These are phyloP conservation scores for Ganaspis sp. DNA, from an alignment of 1,140 invertebrate genomes.

Conservation along the genomic window DNA sequence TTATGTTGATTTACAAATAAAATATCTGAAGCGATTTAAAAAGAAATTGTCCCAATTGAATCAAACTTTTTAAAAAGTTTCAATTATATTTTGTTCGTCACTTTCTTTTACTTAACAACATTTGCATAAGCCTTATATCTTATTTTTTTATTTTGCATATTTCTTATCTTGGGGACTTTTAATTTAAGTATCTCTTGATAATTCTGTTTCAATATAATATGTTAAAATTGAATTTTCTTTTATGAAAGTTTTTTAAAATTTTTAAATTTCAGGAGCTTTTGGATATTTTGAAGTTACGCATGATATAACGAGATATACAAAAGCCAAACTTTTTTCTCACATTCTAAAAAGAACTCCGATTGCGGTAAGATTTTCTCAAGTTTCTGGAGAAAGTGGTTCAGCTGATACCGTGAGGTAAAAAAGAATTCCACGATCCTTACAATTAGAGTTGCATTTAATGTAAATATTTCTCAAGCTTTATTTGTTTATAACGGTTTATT, in stretches of 20 bases:
- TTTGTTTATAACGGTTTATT: too few species aligned
- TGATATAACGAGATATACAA: slow-evolving; percentile 90
- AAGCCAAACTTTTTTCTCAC: slow-evolving; percentile 88
- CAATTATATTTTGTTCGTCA: too few species aligned
- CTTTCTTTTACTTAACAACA: too few species aligned
- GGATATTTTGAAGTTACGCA: slow-evolving; percentile 97
- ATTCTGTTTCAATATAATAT: too few species aligned
- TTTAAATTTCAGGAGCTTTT: slow-evolving; percentile 87
- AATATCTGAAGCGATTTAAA: too few species aligned
- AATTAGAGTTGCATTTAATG: neutral
- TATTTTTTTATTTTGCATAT: neutral
- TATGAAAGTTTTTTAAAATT: neutral
- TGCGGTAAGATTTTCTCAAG: slow-evolving; percentile 90
- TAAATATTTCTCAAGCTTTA: neutral
- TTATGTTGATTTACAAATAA: too few species aligned
- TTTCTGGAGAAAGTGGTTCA: slow-evolving; percentile 93
- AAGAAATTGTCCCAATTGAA: too few species aligned
- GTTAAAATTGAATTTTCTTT: neutral
- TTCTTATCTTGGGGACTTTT: neutral
- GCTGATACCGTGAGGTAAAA: slow-evolving; percentile 86
- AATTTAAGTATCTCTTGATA: too few species aligned
- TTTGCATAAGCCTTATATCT: too few species aligned
- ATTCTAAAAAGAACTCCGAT: slow-evolving; percentile 92
- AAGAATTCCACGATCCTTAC: neutral
- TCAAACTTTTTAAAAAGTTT: too few species aligned